phyloP scores from a whole-genome alignment of 1,140 invertebrate genomes.

The Arion vulgaris region DNA sequence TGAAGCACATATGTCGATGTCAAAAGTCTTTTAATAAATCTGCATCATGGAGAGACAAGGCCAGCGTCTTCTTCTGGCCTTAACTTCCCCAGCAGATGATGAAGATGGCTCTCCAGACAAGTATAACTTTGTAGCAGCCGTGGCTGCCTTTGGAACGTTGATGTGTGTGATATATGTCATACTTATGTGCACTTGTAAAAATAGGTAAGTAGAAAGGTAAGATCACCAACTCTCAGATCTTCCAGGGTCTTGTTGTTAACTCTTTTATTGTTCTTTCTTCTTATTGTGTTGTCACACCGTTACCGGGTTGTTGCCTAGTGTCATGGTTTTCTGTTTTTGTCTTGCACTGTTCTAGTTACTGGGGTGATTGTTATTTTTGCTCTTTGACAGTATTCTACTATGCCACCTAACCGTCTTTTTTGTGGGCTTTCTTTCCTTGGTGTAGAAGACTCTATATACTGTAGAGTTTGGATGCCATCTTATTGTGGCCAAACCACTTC shows the following conservation, averaged over 20 bases:
- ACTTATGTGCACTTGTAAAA: constrained; percentile 5
- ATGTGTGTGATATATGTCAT: neutral
- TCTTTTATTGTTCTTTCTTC: neutral
- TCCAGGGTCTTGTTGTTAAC: neutral
- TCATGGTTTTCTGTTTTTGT: no score
- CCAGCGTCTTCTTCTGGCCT: constrained; percentile 6
- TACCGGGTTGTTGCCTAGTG: no score
- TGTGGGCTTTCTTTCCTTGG: no score
- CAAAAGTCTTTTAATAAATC: neutral
- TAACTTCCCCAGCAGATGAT: neutral
- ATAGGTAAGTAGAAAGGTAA: neutral
- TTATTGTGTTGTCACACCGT: neutral
- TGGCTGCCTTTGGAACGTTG: neutral
- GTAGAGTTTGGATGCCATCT: no score
- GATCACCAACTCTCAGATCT: no score
- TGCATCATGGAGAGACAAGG: constrained; percentile 4
- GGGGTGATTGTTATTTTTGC: no score
- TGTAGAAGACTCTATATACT: no score
- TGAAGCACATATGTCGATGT: neutral
- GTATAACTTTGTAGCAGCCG: neutral
- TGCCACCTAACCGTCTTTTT: no score
- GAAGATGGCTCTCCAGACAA: neutral
- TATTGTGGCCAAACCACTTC: no score
- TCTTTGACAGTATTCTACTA: no score
- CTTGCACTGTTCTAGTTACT: no score